Evolutionary conservation across 2,797 vertebrate genomes (phyloP).

Genomic region (Eurystomus glaucurus): DNA sequence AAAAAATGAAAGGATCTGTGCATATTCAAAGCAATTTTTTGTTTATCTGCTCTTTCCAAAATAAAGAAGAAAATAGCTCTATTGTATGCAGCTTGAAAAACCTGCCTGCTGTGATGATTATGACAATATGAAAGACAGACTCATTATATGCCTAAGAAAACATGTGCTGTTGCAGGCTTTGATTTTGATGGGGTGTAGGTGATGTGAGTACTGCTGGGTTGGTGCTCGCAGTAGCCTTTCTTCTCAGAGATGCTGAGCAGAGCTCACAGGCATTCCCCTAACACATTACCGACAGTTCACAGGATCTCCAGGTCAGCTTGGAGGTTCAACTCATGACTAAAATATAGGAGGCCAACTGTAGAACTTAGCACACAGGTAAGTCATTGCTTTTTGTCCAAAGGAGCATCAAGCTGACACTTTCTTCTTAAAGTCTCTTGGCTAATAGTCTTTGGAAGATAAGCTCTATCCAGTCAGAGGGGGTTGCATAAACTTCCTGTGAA

Average conservation of each 20-base stretch:
- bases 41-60: constrained; percentile 29
- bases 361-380: background rate
- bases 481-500: constrained; percentile 64
- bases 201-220: background rate
- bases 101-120: background rate
- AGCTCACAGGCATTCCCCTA: background rate
- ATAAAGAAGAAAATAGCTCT: background rate
- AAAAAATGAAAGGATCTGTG: background rate
- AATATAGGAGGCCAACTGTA: background rate
- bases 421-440: constrained; percentile 23
- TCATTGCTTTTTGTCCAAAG: constrained; percentile 11
- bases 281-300: background rate
- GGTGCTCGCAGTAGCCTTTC: background rate
- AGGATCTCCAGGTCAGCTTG: background rate
- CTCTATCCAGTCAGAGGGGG: constrained; percentile 7
- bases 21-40: background rate
- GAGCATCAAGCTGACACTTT: constrained; percentile 9
- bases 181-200: background rate
- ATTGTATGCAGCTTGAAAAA: constrained; percentile 4
- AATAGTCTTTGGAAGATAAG: constrained; percentile 50
- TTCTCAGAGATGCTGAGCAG: background rate
- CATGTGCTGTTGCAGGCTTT: background rate
- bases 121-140: background rate
- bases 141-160: background rate
- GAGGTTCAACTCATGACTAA: background rate